phyloP scores from a whole-genome alignment of 2,797 vertebrate genomes.

The Hozukius guyotensis region DNA sequence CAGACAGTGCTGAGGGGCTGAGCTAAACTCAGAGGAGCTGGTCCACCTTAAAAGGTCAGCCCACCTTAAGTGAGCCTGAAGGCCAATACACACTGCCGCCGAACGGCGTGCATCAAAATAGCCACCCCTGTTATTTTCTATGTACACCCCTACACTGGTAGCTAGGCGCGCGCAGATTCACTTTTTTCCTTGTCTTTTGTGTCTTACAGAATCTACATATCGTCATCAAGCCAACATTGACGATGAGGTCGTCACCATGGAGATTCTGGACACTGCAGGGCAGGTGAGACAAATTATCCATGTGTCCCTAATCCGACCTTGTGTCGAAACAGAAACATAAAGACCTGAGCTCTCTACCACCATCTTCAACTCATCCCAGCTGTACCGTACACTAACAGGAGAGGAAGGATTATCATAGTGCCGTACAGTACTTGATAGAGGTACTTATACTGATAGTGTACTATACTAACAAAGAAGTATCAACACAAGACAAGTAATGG shows the following conservation, averaged over 20 bases:
- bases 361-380: not conserved
- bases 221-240: slow-evolving; percentile 96
- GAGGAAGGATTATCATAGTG: not conserved
- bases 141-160: too few species aligned
- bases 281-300: slow-evolving; percentile 84
- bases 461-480: not conserved
- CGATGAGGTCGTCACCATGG: slow-evolving; percentile 96
- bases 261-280: slow-evolving; percentile 97
- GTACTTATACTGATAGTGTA: not conserved
- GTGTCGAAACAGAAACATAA: not conserved
- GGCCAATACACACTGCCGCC: too few species aligned
- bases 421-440: not conserved
- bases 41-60: too few species aligned
- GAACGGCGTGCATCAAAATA: too few species aligned
- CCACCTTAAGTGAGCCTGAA: too few species aligned
- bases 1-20: too few species aligned
- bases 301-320: not conserved
- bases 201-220: slow-evolving; percentile 92
- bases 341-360: not conserved
- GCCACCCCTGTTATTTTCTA: too few species aligned
- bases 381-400: not conserved
- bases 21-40: too few species aligned
- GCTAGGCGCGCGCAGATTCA: not conserved
- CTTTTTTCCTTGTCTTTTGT: slow-evolving; percentile 2
- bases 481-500: not conserved